These are phyloP conservation scores for Oplegnathus fasciatus DNA, from an alignment of 2,113 vertebrate genomes.

Conservation along the genomic window DNA sequence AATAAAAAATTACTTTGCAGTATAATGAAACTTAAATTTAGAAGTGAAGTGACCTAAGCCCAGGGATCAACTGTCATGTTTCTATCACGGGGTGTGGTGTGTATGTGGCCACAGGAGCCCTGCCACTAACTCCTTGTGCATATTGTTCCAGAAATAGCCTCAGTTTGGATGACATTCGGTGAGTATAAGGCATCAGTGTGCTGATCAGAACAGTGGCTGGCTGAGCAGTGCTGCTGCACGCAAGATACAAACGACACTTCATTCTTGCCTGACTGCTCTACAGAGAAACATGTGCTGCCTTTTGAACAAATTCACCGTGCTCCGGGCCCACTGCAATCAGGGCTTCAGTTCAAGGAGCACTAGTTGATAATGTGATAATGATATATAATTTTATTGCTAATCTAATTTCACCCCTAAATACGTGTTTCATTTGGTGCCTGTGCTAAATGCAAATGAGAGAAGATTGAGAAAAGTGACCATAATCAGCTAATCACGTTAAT, in stretches of 20 bases:
- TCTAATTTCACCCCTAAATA: slow-evolving; percentile 26
- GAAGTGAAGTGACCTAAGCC: slow-evolving; percentile 11
- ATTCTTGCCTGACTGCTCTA: slow-evolving; percentile 66
- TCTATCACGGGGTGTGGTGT: slow-evolving; percentile 73
- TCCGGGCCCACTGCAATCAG: slow-evolving; percentile 26
- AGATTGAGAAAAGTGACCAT: slow-evolving; percentile 3
- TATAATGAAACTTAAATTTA: background rate
- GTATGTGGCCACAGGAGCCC: slow-evolving; percentile 68
- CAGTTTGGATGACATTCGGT: slow-evolving; percentile 99
- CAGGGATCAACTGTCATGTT: slow-evolving; percentile 36
- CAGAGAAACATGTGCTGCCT: slow-evolving; percentile 62
- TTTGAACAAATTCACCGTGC: slow-evolving; percentile 54
- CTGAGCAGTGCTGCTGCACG: slow-evolving; percentile 74
- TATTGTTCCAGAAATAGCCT: slow-evolving; percentile 99
- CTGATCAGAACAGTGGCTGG: slow-evolving; percentile 79
- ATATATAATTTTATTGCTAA: slow-evolving; percentile 11
- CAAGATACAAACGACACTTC: slow-evolving; percentile 67
- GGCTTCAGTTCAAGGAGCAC: slow-evolving; percentile 28
- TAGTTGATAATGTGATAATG: slow-evolving; percentile 17
- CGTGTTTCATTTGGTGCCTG: slow-evolving; percentile 34
- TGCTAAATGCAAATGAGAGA: slow-evolving; percentile 45
- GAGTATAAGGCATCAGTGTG: slow-evolving; percentile 88
- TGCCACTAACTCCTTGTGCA: slow-evolving; percentile 89
- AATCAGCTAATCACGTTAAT: slow-evolving; percentile 39
- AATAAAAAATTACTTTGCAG: background rate